Evolutionary conservation across 2,888 invertebrate genomes (phyloP).

Genomic region (Quadroppia sp.): DNA sequence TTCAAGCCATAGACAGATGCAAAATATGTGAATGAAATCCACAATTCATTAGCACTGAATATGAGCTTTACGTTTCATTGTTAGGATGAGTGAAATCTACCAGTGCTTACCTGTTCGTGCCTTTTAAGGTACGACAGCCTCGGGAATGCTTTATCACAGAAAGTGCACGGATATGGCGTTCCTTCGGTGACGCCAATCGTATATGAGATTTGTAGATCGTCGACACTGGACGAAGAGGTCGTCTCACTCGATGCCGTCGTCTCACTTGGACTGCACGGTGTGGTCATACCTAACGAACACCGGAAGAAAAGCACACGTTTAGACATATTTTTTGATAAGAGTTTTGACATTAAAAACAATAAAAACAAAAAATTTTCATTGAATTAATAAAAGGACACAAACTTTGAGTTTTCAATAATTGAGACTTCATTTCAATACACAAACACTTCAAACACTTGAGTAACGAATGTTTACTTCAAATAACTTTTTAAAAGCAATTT

Average conservation of each 20-base stretch:
- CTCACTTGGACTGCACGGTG: constrained; percentile 37
- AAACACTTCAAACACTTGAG: not conserved
- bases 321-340: not conserved
- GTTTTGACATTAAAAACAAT: not conserved
- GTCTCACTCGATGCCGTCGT: constrained; percentile 18
- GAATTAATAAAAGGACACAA: not conserved
- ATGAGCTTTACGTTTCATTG: not conserved
- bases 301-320: not conserved
- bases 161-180: constrained; percentile 83
- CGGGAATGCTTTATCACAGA: constrained; percentile 85
- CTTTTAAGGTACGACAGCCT: constrained; percentile 79
- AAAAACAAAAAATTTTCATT: not conserved
- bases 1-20: too few species aligned
- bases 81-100: not conserved
- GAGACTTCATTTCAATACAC: constrained; percentile 25
- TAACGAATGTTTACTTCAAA: not conserved
- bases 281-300: constrained; percentile 1
- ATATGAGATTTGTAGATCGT: constrained; percentile 55
- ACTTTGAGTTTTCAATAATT: constrained; percentile 19
- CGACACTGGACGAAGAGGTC: constrained; percentile 19
- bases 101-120: constrained; percentile 67
- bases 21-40: not conserved
- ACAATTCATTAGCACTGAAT: constrained; percentile 18
- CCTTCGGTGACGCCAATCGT: constrained; percentile 66
- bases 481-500: not conserved